A percentile compares a stretch with the other conserved stretches of the same genome.
Evolutionary conservation across 2,113 vertebrate species (phyloP).

Genomic region (Ibidorhyncha struthersii): DNA sequence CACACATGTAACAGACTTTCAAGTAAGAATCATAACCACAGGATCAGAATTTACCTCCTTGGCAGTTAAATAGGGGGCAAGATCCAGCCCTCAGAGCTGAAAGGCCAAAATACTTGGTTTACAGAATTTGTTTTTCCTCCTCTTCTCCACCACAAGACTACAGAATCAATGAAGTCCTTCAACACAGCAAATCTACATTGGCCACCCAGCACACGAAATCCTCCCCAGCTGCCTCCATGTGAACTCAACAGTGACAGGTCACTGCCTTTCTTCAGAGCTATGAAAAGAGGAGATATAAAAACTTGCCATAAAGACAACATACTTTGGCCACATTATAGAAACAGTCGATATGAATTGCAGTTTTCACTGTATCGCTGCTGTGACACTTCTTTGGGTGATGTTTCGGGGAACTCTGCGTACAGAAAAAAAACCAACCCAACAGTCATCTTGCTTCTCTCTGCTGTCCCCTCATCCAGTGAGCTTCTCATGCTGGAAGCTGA

Average conservation of each 20-base stretch:
- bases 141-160: not conserved
- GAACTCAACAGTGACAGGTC: not conserved
- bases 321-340: not conserved
- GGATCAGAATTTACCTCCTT: not conserved
- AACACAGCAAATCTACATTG: not conserved
- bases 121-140: not conserved
- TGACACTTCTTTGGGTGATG: not conserved
- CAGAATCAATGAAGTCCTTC: not conserved
- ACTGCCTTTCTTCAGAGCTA: not conserved
- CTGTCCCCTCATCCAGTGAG: fast-evolving
- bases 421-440: not conserved
- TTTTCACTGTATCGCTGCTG: not conserved
- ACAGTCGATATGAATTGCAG: fast-evolving
- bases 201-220: not conserved
- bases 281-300: not conserved
- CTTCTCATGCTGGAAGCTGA: not conserved
- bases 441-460: not conserved
- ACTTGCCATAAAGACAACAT: not conserved
- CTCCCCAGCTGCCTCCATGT: fast-evolving
- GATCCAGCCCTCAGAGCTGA: not conserved
- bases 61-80: not conserved
- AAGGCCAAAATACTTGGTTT: not conserved
- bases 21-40: not conserved
- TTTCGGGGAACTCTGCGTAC: not conserved
- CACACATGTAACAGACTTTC: not conserved